These are phyloP conservation scores for Salmo trutta DNA, from an alignment of 2,797 vertebrate genomes.

Conservation along the genomic window DNA sequence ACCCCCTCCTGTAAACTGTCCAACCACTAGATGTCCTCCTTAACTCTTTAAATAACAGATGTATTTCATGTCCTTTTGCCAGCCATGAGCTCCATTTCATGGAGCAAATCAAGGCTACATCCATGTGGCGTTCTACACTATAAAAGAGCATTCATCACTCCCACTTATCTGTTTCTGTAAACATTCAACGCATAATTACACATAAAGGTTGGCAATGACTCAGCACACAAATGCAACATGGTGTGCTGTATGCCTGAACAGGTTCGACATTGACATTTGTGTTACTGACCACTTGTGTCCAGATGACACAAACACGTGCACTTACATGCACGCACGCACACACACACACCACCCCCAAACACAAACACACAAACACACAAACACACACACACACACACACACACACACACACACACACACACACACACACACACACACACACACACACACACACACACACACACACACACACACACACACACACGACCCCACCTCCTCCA, in stretches of 20 bases:
- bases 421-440: background rate
- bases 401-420: background rate
- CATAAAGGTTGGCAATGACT: background rate
- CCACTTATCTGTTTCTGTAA: background rate
- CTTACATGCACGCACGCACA: background rate
- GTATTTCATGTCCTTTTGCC: background rate
- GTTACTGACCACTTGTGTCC: background rate
- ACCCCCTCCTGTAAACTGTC: background rate
- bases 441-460: background rate
- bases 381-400: background rate
- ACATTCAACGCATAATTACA: background rate
- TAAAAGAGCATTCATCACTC: background rate
- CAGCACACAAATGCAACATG: background rate
- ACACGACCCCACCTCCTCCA: too few species aligned
- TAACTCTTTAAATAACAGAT: background rate
- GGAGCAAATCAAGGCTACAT: background rate
- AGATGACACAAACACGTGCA: background rate
- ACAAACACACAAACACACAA: too few species aligned
- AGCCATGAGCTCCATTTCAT: background rate
- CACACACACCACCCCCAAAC: background rate
- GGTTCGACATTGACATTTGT: background rate
- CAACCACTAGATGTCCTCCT: slow-evolving; percentile 36
- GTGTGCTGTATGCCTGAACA: background rate
- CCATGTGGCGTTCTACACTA: background rate
- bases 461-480: background rate